Evolutionary conservation across 2,797 vertebrate species (phyloP), one percentile per base, ranked within the genome.

Genomic region (Cheirogaleus major): DNA sequence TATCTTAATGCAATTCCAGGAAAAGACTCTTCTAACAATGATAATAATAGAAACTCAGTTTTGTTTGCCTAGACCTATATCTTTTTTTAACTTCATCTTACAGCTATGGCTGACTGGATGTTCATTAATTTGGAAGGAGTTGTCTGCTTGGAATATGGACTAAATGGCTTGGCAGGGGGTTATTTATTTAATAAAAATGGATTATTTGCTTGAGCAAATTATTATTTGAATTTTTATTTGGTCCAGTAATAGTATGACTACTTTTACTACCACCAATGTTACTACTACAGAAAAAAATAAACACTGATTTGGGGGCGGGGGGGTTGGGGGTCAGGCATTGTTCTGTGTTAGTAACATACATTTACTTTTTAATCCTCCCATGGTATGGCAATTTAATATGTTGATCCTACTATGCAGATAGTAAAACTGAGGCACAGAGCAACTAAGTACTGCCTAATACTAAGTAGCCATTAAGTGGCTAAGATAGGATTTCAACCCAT

Each of bases 161-260:
- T 48, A 52, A n/a, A 48, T 83, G 35, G 30, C 67, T 73, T 38
- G 15, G 7, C 14, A 69, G n/a, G 15, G 13, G 23, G 2, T 48
- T 79, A 57, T 67, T 93, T 96, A 75, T 83, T 79, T 92, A 80
- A 84, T 48, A 20, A 95, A 59, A 89, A 10, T 69, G 27, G 63
- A 55, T 79, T 61, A 85, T 73, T 52, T 85, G 18, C 35, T 83
- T 50, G 15, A 78, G 12, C 17, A 76, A 76, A 95, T 67, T 48
- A 79, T 55, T 69, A 67, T 25, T 91, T 93, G 63, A 88, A 79
- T 84, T 50, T 52, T 65, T 65, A 69, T 48, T 72, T 89, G 25
- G 84, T 25, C 25, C 52, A 80, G 17, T 63, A 78, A 81, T 7
- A 43, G 18, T 6, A 9, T 45, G 43, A 78, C 27, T 91, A 55